Evolutionary conservation across 2,113 vertebrate genomes (phyloP).

Genomic region (Podarcis cretensis): DNA sequence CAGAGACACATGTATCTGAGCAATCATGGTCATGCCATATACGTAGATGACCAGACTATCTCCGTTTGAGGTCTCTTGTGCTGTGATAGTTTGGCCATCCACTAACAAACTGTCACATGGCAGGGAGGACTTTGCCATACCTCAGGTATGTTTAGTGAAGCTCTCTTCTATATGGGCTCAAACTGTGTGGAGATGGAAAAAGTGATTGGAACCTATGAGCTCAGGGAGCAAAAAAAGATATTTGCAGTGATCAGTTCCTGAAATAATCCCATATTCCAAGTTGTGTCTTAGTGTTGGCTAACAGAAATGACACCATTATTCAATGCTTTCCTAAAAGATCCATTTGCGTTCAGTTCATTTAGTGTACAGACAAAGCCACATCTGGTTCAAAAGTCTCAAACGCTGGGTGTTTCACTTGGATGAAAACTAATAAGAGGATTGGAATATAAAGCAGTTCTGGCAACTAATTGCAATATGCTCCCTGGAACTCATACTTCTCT

Average conservation of each 20-base stretch:
- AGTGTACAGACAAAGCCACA: constrained; percentile 35
- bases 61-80: neutral
- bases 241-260: neutral
- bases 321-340: neutral
- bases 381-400: constrained; percentile 39
- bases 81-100: neutral
- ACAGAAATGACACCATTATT: neutral
- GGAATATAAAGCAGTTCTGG: constrained; percentile 54
- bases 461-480: constrained; percentile 57
- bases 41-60: neutral
- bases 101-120: neutral
- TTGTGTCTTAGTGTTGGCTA: too few relatives aligned
- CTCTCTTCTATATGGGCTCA: neutral
- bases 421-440: constrained; percentile 58
- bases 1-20: neutral
- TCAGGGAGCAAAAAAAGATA: neutral
- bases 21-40: neutral
- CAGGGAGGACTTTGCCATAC: neutral
- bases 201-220: neutral
- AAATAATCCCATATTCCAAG: neutral
- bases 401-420: constrained; percentile 54
- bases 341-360: neutral
- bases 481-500: constrained; percentile 44
- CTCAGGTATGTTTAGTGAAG: neutral
- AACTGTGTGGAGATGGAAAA: neutral